These are phyloP conservation scores for Geopemphigus sp. DNA, from an alignment of 1,140 invertebrate genomes.

Conservation along the genomic window DNA sequence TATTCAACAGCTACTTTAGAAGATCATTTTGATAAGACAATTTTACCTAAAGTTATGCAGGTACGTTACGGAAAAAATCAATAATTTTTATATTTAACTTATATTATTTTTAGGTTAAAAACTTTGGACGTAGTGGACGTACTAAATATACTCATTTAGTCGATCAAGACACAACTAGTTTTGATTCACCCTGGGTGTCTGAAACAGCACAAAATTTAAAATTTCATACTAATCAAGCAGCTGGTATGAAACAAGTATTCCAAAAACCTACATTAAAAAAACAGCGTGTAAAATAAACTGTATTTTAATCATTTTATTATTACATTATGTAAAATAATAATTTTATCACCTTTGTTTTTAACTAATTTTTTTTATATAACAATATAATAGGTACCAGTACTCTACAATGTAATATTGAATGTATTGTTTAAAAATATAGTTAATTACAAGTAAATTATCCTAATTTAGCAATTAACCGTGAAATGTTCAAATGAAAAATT, in stretches of 20 bases:
- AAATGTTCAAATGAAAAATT: too few relatives aligned
- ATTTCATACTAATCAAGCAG: constrained; percentile 84
- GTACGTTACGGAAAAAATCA: constrained; percentile 54
- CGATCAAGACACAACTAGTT: constrained; percentile 97
- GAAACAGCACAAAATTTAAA: constrained; percentile 88
- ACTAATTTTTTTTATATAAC: too few relatives aligned
- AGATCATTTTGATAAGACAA: constrained; percentile 99
- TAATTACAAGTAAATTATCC: too few relatives aligned
- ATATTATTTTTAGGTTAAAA: constrained; percentile 74
- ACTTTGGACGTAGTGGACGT: constrained; percentile 96
- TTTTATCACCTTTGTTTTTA: background rate
- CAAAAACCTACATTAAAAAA: constrained; percentile 78
- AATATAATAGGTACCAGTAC: too few relatives aligned
- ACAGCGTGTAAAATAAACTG: constrained; percentile 46
- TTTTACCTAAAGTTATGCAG: constrained; percentile 99
- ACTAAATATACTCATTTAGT: constrained; percentile 99
- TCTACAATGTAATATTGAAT: too few relatives aligned
- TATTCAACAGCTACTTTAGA: constrained; percentile 96
- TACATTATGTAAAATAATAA: background rate
- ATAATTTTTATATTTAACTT: background rate
- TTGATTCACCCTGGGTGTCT: constrained; percentile 94
- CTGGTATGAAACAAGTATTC: constrained; percentile 94
- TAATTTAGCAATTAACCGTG: too few relatives aligned
- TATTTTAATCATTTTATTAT: background rate
- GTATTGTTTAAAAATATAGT: too few relatives aligned